These are phyloP conservation scores for Drosophila santomea DNA, from an alignment of 1,140 invertebrate genomes.

Conservation along the genomic window DNA sequence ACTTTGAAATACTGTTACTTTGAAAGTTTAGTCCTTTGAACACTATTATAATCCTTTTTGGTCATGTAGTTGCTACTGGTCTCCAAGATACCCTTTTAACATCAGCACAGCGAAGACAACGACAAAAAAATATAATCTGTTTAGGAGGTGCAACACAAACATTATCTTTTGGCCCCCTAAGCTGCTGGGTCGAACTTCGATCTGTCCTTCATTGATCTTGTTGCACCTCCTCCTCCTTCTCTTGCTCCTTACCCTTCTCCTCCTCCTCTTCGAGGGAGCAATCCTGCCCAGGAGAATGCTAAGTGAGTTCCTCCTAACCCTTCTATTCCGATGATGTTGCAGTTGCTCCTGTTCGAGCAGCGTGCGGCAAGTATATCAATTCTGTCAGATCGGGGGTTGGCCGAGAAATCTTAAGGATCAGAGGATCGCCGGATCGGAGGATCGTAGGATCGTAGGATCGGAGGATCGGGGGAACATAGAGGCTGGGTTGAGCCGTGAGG, in stretches of 20 bases:
- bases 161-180: conserved; percentile 21
- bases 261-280: not conserved
- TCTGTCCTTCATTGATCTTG: conserved; percentile 37
- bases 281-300: conserved; percentile 5
- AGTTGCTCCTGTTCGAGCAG: conserved; percentile 27
- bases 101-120: not conserved
- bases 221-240: conserved; percentile 1
- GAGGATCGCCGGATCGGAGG: not conserved
- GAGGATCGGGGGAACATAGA: conserved; percentile 7
- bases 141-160: conserved; percentile 38
- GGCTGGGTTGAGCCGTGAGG: not conserved
- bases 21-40: not conserved
- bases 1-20: no score
- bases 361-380: conserved; percentile 63
- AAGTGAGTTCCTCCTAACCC: conserved; percentile 18
- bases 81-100: not conserved
- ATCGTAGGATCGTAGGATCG: not conserved
- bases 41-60: not conserved
- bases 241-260: not conserved
- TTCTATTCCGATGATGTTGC: no score
- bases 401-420: conserved; percentile 9
- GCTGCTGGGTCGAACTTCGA: conserved; percentile 29
- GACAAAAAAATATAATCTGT: conserved; percentile 24
- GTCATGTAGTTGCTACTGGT: not conserved
- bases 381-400: conserved; percentile 45